phyloP scores from a whole-genome alignment of 2,888 invertebrate genomes.

The Drosophila algonquin region DNA sequence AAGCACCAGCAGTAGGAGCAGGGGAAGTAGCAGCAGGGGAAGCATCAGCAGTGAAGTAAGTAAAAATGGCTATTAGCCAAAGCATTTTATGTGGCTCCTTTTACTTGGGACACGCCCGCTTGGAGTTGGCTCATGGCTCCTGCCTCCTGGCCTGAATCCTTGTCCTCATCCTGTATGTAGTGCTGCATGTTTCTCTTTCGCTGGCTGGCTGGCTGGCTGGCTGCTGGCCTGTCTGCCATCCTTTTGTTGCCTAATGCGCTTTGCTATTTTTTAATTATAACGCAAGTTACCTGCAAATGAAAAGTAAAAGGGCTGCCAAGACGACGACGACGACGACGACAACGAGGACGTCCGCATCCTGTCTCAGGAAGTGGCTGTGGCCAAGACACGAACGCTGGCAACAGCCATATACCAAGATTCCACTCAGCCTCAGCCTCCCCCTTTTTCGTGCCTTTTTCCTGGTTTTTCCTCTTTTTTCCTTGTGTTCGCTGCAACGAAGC shows the following conservation, averaged over 20 bases:
- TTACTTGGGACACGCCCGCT: conserved; percentile 62
- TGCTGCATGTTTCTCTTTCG: background rate
- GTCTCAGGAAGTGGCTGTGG: conserved; percentile 60
- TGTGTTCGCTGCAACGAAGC: conserved; percentile 65
- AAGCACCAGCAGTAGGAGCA: conserved; percentile 7
- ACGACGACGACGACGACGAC: conserved; percentile 43
- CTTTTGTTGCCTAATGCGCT: conserved; percentile 78
- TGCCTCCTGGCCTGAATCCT: conserved; percentile 1
- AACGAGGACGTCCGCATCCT: conserved; percentile 56
- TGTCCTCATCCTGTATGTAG: background rate
- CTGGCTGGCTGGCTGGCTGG: conserved; percentile 10
- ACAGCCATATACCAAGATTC: conserved; percentile 39
- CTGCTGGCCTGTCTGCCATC: conserved; percentile 51
- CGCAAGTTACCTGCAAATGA: conserved; percentile 77
- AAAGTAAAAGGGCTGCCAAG: conserved; percentile 77
- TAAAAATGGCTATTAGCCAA: conserved; percentile 78
- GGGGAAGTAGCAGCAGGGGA: background rate
- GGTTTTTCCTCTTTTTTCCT: conserved; percentile 19
- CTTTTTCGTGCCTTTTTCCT: background rate
- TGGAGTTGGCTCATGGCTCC: conserved; percentile 22
- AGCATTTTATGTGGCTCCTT: conserved; percentile 76
- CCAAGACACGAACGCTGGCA: conserved; percentile 69
- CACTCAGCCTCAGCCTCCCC: background rate
- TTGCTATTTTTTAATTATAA: conserved; percentile 80
- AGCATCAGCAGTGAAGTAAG: conserved; percentile 64